phyloP scores from a whole-genome alignment of 92 coral and sea anemone species.

The Palythoa grandis region DNA sequence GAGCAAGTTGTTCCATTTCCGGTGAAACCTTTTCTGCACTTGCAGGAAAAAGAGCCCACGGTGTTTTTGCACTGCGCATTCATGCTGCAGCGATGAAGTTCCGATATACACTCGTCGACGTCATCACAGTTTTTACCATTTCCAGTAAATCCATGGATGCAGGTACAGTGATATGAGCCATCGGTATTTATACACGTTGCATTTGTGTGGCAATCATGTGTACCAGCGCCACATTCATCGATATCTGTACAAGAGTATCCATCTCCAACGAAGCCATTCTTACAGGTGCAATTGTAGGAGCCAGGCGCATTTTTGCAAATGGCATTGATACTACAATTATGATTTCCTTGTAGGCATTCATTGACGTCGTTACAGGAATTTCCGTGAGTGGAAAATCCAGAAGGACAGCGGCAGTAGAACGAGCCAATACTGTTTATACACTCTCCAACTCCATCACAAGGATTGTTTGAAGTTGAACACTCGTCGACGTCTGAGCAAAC shows the following conservation, averaged over 20 bases:
- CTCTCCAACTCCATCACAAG: neutral
- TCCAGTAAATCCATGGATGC: neutral
- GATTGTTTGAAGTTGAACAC: neutral
- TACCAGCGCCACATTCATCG: slow-evolving; percentile 15
- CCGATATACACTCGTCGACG: no score
- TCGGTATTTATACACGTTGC: slow-evolving; percentile 23
- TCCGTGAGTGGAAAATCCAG: neutral
- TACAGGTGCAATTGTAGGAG: slow-evolving; percentile 10
- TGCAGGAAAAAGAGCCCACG: no score
- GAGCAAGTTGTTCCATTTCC: no score
- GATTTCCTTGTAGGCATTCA: slow-evolving; percentile 5
- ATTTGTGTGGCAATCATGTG: slow-evolving; percentile 3
- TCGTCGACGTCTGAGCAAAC: neutral
- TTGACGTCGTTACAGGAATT: slow-evolving; percentile 9
- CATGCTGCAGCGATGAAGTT: no score
- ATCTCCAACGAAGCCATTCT: slow-evolving; percentile 18
- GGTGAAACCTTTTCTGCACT: no score
- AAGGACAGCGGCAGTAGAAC: slow-evolving; percentile 2
- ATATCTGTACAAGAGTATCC: slow-evolving; percentile 29
- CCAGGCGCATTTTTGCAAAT: slow-evolving; percentile 11
- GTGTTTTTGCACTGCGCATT: no score
- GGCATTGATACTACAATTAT: slow-evolving; percentile 12
- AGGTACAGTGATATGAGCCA: slow-evolving; percentile 37
- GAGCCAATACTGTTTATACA: slow-evolving; percentile 18
- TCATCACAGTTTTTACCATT: no score